These are phyloP conservation scores for Alviniconcha marisindica DNA, from an alignment of 1,140 invertebrate species.

Conservation along the genomic window DNA sequence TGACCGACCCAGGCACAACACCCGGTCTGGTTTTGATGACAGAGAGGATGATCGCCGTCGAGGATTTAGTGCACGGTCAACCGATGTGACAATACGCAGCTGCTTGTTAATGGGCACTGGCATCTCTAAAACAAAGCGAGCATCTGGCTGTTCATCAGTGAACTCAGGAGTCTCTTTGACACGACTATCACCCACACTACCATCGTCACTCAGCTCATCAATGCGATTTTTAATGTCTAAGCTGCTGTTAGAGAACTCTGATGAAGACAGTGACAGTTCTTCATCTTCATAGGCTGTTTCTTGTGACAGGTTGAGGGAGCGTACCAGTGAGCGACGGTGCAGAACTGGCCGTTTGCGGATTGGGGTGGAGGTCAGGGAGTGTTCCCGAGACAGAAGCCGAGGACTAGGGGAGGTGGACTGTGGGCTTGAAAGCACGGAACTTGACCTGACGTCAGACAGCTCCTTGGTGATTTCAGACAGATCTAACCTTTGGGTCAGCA, in stretches of 20 bases:
- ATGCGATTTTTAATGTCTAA: slow-evolving; percentile 56
- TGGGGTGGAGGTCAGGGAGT: slow-evolving; percentile 43
- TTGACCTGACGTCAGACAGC: background rate
- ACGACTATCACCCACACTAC: slow-evolving; percentile 50
- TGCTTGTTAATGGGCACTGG: slow-evolving; percentile 61
- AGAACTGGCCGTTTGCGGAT: slow-evolving; percentile 14
- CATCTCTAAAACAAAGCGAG: slow-evolving; percentile 32
- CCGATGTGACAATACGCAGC: slow-evolving; percentile 64
- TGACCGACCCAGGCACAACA: slow-evolving; percentile 34
- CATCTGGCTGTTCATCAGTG: slow-evolving; percentile 59
- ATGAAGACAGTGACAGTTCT: slow-evolving; percentile 56
- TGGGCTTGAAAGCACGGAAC: background rate
- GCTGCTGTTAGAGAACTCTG: slow-evolving; percentile 57
- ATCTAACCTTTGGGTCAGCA: background rate
- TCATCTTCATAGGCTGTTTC: slow-evolving; percentile 59
- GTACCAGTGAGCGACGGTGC: slow-evolving; percentile 6
- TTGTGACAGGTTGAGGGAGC: slow-evolving; percentile 36
- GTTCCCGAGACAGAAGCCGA: slow-evolving; percentile 36
- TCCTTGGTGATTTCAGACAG: slow-evolving; percentile 3
- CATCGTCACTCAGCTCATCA: slow-evolving; percentile 68
- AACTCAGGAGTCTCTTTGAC: slow-evolving; percentile 57
- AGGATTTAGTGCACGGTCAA: slow-evolving; percentile 54
- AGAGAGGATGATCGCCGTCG: slow-evolving; percentile 46
- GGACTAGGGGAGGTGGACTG: slow-evolving; percentile 20
- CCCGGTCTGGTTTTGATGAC: slow-evolving; percentile 46